Base-by-base conservation (phyloP, 2,888 invertebrate species). In the Molorchus minor region DNA sequence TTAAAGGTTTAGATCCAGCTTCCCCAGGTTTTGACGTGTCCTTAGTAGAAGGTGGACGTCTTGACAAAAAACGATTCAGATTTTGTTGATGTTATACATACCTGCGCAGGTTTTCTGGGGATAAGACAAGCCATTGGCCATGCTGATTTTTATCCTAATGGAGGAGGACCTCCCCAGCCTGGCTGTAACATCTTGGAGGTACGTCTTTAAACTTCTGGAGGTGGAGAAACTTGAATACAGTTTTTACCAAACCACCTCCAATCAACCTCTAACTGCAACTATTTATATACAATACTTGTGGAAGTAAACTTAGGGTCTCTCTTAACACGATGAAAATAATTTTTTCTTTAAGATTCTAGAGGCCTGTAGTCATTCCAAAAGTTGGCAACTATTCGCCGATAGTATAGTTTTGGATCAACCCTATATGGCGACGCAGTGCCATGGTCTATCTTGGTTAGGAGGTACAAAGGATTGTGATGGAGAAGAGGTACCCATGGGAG, bases 11-110 rank as follows among this genome's bases (percentile, higher is more conserved):
- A 64, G 91, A 92, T 80, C 91, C 92, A 0, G 91, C 92, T 0
- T 76, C 85, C 15, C 89, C 89, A 0, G 80, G 85, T 3, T 89
- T 88, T 73, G 85, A 86, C 75, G 79, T 75, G n/a, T 68, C 68
- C 3, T 57, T 65, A 13, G 73, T 69, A 40, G 81, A 81, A 44
- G 80, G 83, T 51, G 81, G 84, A 36, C 80, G 84, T 47, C 79
- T 92, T 43, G 89, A 89, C 65, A 79, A 79, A 79, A 21, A 83
- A 81, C 1, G 91, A 92, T 74, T 91, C 91, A 0, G 78, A 82
- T n/a, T 92, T 90, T 71, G 92, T 89, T 1, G 91, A 92, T 73
- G 84, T 91, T 0, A 88, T 92, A 47, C 92, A 92, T 72, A 89
- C 89, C 0, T 87, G 87, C 68, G 86, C 85, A 0, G 91, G 90